phyloP scores from a whole-genome alignment of 1,140 invertebrate genomes.

The Diachasmimorpha longicaudata region DNA sequence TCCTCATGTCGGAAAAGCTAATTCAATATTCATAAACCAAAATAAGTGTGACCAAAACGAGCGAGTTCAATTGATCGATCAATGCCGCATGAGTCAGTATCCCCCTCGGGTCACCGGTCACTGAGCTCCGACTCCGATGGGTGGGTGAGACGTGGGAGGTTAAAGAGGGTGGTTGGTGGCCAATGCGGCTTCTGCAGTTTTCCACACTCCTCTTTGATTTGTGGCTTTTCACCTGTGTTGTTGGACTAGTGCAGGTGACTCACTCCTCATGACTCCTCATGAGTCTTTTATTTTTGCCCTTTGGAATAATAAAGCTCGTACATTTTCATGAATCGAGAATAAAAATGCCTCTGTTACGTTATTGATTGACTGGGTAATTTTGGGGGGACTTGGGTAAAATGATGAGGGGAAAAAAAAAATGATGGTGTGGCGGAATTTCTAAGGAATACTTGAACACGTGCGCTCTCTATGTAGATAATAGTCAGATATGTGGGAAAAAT shows the following conservation, averaged over 20 bases:
- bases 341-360: not conserved
- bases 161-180: not conserved
- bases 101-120: not conserved
- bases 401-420: not conserved
- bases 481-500: not conserved
- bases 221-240: not conserved
- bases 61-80: slow-evolving; percentile 2
- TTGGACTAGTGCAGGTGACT: not conserved
- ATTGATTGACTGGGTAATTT: not conserved
- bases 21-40: too few species aligned
- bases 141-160: not conserved
- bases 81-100: not conserved
- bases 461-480: not conserved
- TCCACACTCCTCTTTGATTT: not conserved
- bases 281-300: too few species aligned
- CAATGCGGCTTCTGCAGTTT: slow-evolving; percentile 5
- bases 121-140: not conserved
- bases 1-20: too few species aligned
- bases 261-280: not conserved
- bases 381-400: not conserved
- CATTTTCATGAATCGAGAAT: too few species aligned
- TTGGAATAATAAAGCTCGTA: too few species aligned
- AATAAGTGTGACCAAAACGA: too few species aligned
- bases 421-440: not conserved
- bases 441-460: slow-evolving; percentile 15